phyloP scores from a whole-genome alignment of 2,113 vertebrate species.

The Scortum barcoo region DNA sequence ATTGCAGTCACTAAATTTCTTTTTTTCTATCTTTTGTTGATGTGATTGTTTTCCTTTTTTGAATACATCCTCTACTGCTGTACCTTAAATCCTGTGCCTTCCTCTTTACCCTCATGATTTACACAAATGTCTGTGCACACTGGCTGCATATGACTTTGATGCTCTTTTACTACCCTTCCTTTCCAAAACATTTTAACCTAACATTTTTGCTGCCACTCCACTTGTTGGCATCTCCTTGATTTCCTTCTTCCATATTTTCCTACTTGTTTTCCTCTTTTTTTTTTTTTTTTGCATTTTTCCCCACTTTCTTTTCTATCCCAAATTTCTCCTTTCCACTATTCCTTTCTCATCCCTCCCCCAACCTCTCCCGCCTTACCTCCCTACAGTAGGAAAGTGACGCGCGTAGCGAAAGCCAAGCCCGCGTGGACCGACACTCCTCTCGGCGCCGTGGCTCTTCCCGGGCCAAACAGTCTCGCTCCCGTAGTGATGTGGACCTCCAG shows the following conservation, averaged over 20 bases:
- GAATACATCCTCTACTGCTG: conserved; percentile 13
- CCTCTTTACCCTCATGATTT: conserved; percentile 15
- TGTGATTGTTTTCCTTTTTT: conserved; percentile 36
- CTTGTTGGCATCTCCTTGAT: background rate
- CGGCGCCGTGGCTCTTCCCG: conserved; percentile 88
- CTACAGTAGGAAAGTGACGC: conserved; percentile 83
- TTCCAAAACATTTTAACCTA: background rate
- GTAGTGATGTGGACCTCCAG: conserved; percentile 95
- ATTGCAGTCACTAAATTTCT: conserved; percentile 50
- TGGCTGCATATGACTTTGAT: conserved; percentile 11
- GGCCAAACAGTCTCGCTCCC: conserved; percentile 91
- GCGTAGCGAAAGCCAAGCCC: conserved; percentile 93
- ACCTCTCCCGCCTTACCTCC: conserved; percentile 58
- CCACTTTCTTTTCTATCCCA: background rate
- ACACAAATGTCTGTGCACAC: conserved; percentile 16
- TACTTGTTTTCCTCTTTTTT: background rate
- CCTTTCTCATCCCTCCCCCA: conserved; percentile 10
- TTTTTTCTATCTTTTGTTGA: conserved; percentile 43
- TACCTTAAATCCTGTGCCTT: conserved; percentile 11
- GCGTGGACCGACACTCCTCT: conserved; percentile 89
- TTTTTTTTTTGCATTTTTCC: background rate
- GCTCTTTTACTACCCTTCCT: background rate
- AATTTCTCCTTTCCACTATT: conserved; percentile 4
- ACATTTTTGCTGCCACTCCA: background rate
- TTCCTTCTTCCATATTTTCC: background rate